Evolutionary conservation across 1,140 invertebrate genomes (phyloP).

Genomic region (Polypedilum vanderplanki): DNA sequence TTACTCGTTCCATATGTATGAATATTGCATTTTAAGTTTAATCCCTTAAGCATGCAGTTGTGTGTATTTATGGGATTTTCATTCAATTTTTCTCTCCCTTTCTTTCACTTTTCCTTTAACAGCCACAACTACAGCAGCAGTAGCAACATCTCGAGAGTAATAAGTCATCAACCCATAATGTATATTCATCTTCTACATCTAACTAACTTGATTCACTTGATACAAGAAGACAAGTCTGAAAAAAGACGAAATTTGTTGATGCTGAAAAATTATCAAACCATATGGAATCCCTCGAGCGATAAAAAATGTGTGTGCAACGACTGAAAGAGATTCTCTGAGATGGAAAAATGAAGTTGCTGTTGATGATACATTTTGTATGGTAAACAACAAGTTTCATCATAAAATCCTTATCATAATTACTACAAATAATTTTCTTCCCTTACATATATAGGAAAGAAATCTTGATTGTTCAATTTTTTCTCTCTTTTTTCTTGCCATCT

Average conservation of each 20-base stretch:
- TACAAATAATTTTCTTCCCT: background rate
- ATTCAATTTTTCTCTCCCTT: background rate
- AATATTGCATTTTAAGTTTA: conserved; percentile 29
- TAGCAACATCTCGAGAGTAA: background rate
- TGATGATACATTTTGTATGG: background rate
- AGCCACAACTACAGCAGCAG: background rate
- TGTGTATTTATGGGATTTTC: conserved; percentile 29
- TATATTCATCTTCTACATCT: background rate
- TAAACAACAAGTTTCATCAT: background rate
- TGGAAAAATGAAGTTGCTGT: conserved; percentile 17
- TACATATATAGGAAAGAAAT: background rate
- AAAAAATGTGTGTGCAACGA: background rate
- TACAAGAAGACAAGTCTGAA: background rate
- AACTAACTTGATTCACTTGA: background rate
- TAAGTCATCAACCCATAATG: conserved; percentile 22
- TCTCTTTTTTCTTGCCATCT: background rate
- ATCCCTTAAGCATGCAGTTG: conserved; percentile 28
- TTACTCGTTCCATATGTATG: background rate
- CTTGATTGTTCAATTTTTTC: background rate
- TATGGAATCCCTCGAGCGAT: conserved; percentile 3
- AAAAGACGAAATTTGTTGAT: background rate
- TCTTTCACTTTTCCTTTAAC: background rate
- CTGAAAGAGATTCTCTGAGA: background rate
- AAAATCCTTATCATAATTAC: background rate
- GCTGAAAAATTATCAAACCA: conserved; percentile 18